Evolutionary conservation across 2,888 invertebrate species (phyloP), one percentile per base, ranked within the genome.

Genomic region (Nomada lathburiana): DNA sequence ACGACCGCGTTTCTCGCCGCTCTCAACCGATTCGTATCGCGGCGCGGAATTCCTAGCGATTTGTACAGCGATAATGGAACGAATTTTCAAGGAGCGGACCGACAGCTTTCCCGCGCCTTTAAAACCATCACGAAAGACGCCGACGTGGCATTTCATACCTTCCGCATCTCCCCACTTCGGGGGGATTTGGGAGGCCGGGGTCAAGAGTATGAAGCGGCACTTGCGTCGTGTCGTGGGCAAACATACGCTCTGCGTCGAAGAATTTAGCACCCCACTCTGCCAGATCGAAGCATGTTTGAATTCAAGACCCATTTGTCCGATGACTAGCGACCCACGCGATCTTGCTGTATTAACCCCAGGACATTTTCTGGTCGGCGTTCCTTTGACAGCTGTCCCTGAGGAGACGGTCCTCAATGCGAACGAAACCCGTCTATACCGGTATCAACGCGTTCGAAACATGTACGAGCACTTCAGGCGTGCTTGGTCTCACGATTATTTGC

Each of bases 311-410:
- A 29, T 29, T 29, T 29, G 3, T 5, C 29, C 29, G 0, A 29
- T 29, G 29, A 29, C 3, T 5, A 29, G 5, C 29, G 29, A 29
- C 5, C 29, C 29, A 5, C 5, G 29, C 5, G 29, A 29, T 0
- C 29, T 29, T 29, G 29, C 29, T 3, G 29, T 29, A 5, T 29
- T 29, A 29, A 29, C 29, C 4, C 29, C 29, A 29, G 29, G 29
- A 3, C 29, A 29, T 5, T 29, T 29, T 29, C 5, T 57, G 0
- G 3, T 26, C 3, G 57, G 57, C 3, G 26, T 10, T 20, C 69
- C 91, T 5, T 72, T 89, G 0, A 71, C 52, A 9, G 64, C 71
- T 0, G 59, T 90, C 0, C 90, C 91, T 18, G 89, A 89, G 53
- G 87, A 90, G 2, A 57, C 79, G 9, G 42, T 91, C 0, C 13